Conservation (phyloP, 2,888 invertebrate species). For the Chymomyza procnemis region DNA sequence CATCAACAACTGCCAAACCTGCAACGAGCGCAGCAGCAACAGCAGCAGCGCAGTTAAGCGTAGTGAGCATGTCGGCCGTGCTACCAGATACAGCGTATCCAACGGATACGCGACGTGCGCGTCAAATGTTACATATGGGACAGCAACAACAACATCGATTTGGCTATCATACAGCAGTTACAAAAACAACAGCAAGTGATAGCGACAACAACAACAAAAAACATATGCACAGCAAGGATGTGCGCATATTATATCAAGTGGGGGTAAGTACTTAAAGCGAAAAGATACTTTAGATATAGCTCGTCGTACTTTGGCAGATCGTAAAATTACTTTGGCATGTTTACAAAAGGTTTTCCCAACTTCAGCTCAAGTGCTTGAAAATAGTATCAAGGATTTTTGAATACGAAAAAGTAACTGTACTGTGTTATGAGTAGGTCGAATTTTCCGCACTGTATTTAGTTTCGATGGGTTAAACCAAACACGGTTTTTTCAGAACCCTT, state of each 20-base stretch:
- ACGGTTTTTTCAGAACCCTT: too few species aligned
- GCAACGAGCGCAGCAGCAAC: neutral
- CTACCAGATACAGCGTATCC: conserved; percentile 43
- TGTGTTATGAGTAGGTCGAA: too few species aligned
- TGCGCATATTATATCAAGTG: conserved; percentile 84
- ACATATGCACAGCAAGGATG: conserved; percentile 55
- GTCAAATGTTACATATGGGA: conserved; percentile 79
- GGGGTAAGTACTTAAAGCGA: conserved; percentile 71
- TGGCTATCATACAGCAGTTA: conserved; percentile 28
- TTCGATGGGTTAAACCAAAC: too few species aligned
- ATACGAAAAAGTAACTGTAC: too few species aligned
- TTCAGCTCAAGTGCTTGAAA: too few species aligned
- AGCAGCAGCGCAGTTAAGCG: conserved; percentile 22
- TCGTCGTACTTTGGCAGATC: too few species aligned
- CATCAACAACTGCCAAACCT: conserved; percentile 24
- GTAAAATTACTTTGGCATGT: too few species aligned
- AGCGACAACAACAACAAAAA: conserved; percentile 28
- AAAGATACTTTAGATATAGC: neutral
- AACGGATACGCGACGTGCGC: conserved; percentile 73
- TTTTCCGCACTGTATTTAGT: too few species aligned
- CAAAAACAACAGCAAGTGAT: conserved; percentile 33
- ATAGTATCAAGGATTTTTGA: too few species aligned
- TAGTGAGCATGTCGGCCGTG: conserved; percentile 35
- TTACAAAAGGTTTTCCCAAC: too few species aligned
- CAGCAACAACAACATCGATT: conserved; percentile 25